Conservation (phyloP, 2,888 invertebrate species). For the Eupithecia insigniata region DNA sequence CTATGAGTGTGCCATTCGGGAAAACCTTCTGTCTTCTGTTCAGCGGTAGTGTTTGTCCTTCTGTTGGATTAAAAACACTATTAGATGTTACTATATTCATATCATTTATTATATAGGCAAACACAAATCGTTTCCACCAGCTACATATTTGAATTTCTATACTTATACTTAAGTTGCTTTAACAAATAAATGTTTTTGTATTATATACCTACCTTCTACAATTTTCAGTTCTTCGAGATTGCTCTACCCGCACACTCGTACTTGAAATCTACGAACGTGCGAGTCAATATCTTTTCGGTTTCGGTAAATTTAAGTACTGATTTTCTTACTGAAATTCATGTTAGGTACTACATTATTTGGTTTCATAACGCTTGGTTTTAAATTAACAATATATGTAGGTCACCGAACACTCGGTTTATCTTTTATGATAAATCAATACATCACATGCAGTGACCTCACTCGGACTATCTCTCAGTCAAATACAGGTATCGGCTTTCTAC, state of each 20-base stretch:
- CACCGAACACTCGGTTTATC: background rate
- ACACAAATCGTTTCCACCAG: too few species aligned
- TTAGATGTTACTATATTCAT: background rate
- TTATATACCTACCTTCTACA: too few species aligned
- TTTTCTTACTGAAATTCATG: background rate
- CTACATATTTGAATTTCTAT: too few species aligned
- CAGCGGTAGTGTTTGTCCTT: slow-evolving; percentile 92
- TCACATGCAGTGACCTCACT: slow-evolving; percentile 10
- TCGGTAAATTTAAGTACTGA: background rate
- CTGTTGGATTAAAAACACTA: slow-evolving; percentile 68
- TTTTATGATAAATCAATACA: slow-evolving; percentile 4
- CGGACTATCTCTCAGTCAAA: background rate
- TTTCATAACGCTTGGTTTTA: background rate
- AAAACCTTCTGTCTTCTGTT: slow-evolving; percentile 94
- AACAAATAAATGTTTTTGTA: too few species aligned
- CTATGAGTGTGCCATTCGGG: slow-evolving; percentile 92
- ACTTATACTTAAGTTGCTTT: too few species aligned
- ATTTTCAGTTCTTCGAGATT: background rate
- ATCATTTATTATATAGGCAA: too few species aligned
- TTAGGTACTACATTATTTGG: background rate
- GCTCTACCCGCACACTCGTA: background rate
- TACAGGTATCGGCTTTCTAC: slow-evolving; percentile 1
- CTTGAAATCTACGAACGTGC: background rate
- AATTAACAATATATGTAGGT: background rate
- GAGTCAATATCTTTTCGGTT: background rate